Evolutionary conservation across 2,113 vertebrate genomes (phyloP), one percentile per base, ranked within the genome.

Genomic region (Columba livia): DNA sequence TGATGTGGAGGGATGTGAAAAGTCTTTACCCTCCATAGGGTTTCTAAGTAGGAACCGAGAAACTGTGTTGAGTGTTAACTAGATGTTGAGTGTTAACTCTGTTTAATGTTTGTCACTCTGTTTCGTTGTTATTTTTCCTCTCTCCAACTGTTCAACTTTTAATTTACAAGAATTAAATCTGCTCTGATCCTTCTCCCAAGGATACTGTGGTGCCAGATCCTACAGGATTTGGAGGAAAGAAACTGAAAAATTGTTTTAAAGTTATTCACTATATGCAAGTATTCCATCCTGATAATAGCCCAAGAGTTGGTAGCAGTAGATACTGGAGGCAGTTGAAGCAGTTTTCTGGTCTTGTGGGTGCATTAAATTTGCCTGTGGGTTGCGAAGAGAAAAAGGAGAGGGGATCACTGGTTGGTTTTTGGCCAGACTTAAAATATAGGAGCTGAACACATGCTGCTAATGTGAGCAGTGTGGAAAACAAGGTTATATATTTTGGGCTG

Each of bases 91-190:
- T 84, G 75, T 94, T 79, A 67, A 50, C 21, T 94, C 56, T 72
- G 73, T 95, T 81, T 34, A 38, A 50, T 82, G 84, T 96, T 79
- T 50, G 78, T 94, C 90, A 15, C 25, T 61, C 40, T 70, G 73
- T 94, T 92, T 86, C 23, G 1, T 7, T 56, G 80, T 89, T 91
- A 9, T 36, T 86, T 92, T 93, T 65, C 47, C 24, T 61, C 29
- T 79, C 32, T 85, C 58, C 15, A 12, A 15, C 34, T 82, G 17
- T 73, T 96, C 12, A 51, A 1, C 29, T 18, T 92, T 72, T 75
- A 50, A 40, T 87, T 82, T 79, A 23, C 53, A 75, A 87, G 48
- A 75, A 61, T 20, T 71, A 85, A 89, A 71, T 36, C 9, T 10
- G 5, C 15, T 6, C 1, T 2, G 70, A 60, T 65, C 14, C 44